Evolutionary conservation across 1,140 invertebrate genomes (phyloP).

Genomic region (Trachelipus rathkii): DNA sequence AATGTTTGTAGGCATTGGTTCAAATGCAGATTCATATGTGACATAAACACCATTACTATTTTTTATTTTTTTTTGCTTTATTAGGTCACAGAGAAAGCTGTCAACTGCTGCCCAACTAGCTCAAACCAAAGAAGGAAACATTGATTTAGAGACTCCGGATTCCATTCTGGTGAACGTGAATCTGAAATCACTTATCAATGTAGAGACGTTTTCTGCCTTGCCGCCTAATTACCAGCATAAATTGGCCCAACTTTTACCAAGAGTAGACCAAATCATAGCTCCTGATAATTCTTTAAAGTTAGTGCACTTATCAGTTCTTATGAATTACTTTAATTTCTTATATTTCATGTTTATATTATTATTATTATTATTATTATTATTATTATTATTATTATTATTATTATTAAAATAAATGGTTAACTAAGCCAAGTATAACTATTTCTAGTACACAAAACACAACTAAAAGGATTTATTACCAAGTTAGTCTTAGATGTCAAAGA

Average conservation of each 20-base stretch:
- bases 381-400: too few relatives aligned
- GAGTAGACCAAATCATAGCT: constrained; percentile 68
- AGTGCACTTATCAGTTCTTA: background rate
- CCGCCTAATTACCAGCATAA: constrained; percentile 87
- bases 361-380: too few relatives aligned
- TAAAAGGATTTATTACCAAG: too few relatives aligned
- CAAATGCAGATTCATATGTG: too few relatives aligned
- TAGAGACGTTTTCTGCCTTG: constrained; percentile 81
- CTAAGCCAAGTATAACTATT: too few relatives aligned
- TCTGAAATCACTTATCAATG: constrained; percentile 73
- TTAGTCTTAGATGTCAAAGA: too few relatives aligned
- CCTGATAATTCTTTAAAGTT: constrained; percentile 50
- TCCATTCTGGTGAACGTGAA: constrained; percentile 91
- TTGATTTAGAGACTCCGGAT: constrained; percentile 93
- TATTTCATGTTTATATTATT: too few relatives aligned
- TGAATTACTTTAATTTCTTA: too few relatives aligned
- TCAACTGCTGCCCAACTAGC: constrained; percentile 87
- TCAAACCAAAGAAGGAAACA: constrained; percentile 84
- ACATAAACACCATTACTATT: background rate
- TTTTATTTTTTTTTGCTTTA: constrained; percentile 10
- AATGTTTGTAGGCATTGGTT: too few relatives aligned
- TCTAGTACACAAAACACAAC: too few relatives aligned
- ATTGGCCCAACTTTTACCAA: constrained; percentile 81
- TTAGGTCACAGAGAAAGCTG: constrained; percentile 61
- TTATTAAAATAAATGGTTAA: too few relatives aligned